phyloP scores from a whole-genome alignment of 2,888 invertebrate genomes.

The Stegana nigrithorax region DNA sequence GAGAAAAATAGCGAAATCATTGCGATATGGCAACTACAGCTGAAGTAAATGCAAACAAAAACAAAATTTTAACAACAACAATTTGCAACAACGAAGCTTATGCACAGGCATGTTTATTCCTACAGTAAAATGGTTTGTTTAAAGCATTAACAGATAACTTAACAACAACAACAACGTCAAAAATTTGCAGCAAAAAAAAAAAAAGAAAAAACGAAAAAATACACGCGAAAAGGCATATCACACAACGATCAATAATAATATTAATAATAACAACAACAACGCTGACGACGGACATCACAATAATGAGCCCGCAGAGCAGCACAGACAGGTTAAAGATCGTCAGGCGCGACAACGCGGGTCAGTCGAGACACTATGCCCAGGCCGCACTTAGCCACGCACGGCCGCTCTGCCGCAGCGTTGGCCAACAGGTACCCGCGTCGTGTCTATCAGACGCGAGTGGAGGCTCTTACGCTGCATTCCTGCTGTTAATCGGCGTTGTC shows the following conservation, averaged over 20 bases:
- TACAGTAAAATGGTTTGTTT: conserved; percentile 7
- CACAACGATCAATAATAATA: conserved; percentile 13
- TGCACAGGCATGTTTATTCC: not conserved
- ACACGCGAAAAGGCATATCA: conserved; percentile 7
- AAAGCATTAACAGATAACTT: conserved; percentile 6
- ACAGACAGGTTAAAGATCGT: conserved; percentile 57
- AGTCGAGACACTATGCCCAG: not conserved
- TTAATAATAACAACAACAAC: conserved; percentile 16
- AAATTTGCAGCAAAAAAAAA: too few species aligned
- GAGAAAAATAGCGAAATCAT: not conserved
- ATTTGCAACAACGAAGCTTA: too few species aligned
- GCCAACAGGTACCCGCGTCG: too few species aligned
- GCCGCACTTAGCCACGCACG: too few species aligned
- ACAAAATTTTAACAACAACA: not conserved
- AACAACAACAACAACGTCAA: conserved; percentile 19
- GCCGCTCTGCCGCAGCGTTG: too few species aligned
- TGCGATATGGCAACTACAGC: too few species aligned
- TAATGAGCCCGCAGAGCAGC: conserved; percentile 31
- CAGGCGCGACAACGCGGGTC: conserved; percentile 49
- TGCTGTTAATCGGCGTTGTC: not conserved
- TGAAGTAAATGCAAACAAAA: not conserved
- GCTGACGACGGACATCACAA: not conserved
- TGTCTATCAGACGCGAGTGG: too few species aligned
- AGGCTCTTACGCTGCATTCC: conserved; percentile 5
- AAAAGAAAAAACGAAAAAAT: conserved; percentile 18